Base-by-base conservation (phyloP, 2,797 vertebrate species). In the Knipowitschia caucasica region DNA sequence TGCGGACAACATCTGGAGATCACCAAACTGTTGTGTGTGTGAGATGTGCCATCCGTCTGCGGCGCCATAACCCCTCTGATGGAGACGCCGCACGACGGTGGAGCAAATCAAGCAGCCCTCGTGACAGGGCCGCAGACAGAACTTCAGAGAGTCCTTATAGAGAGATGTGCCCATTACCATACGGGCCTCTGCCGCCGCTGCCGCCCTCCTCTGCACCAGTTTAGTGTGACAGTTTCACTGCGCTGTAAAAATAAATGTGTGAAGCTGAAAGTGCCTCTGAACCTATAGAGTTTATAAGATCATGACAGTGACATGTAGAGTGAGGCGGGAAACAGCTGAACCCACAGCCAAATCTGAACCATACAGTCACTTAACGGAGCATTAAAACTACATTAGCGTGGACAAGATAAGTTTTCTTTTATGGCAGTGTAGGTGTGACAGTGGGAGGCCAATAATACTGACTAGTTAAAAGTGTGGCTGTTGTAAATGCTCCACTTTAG, bases 11-110 rank as follows among this genome's bases (percentile, higher is more conserved):
- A 43, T 61, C 56, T 55, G 38, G 24, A 42, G 21, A 51, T 42
- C 36, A 59, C 31, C 34, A 57, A 64, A 59, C 47, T 23, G 47
- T 27, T 40, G 24, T 4, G 9, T 31, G 42, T 66, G 26, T 29
- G 7, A 9, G 30, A 18, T 56, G 53, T 25, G 49, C 43, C 67
- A 53, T 74, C 64, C 53, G 46, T 50, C 53, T 26, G 23, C 34
- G 59, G 30, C 30, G 18, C 46, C 23, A 1, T 20, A 46, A 66
- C 52, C 44, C 42, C 34, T 11, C 15, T 17, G 31, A 56, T 65
- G 54, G 56, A 61, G 45, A 57, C 20, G 27, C 26, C 34, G 21
- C 0, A 25, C 33, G 52, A 1, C 12, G 51, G 38, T 26, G 54
- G 18, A 31, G 35, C 23, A 27, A 43, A 54, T 58, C 54, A 40